phyloP scores from a whole-genome alignment of 2,888 invertebrate species.

The Eilema depressum region DNA sequence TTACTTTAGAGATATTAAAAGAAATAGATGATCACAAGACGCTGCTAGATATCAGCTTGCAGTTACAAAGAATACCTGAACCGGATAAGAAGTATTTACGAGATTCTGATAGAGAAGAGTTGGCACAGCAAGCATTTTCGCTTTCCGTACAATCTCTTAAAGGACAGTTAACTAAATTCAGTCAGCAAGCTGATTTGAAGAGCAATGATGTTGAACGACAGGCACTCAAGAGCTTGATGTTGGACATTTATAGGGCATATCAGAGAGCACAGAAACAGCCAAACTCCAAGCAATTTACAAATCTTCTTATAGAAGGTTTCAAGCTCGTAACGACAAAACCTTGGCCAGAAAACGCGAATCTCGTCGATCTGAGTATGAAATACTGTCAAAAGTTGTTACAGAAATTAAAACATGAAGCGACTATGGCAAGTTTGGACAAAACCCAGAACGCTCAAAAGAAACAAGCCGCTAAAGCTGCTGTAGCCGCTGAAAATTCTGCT shows the following conservation, averaged over 20 bases:
- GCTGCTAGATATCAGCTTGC: conserved; percentile 92
- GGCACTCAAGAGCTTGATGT: conserved; percentile 82
- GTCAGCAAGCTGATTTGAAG: conserved; percentile 79
- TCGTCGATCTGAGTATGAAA: conserved; percentile 90
- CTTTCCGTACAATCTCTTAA: conserved; percentile 91
- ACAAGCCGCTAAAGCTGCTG: conserved; percentile 65
- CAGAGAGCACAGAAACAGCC: conserved; percentile 89
- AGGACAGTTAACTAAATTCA: conserved; percentile 87
- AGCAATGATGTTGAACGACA: conserved; percentile 81
- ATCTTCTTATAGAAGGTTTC: conserved; percentile 90
- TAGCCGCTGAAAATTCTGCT: conserved; percentile 51
- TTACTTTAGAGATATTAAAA: conserved; percentile 93
- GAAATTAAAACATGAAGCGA: conserved; percentile 86
- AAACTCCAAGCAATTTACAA: conserved; percentile 87
- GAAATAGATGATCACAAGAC: conserved; percentile 93
- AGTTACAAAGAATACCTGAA: conserved; percentile 93
- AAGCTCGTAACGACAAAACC: conserved; percentile 89
- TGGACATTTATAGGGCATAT: conserved; percentile 90
- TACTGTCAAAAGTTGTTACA: conserved; percentile 89
- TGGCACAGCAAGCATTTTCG: conserved; percentile 92
- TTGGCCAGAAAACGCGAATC: conserved; percentile 87
- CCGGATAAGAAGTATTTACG: conserved; percentile 95
- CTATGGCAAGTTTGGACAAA: conserved; percentile 72
- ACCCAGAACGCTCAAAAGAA: conserved; percentile 75
- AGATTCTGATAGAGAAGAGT: conserved; percentile 93